Evolutionary conservation across 2,888 invertebrate genomes (phyloP).

Genomic region (Lochmaea capreae): DNA sequence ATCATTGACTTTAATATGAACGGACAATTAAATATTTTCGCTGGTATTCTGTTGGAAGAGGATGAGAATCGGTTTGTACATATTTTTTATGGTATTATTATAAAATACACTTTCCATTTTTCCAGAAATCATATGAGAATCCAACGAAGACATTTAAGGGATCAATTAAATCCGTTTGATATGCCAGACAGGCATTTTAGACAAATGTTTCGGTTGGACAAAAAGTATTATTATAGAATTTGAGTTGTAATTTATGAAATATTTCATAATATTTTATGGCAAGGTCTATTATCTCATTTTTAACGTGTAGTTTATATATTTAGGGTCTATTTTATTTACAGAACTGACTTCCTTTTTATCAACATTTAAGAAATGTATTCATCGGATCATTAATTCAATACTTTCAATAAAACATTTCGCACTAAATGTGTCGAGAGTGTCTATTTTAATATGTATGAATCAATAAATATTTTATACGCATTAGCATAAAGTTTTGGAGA

Average conservation of each 20-base stretch:
- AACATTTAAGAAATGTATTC: background rate
- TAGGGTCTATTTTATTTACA: background rate
- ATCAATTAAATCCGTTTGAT: too few relatives aligned
- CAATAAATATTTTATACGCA: constrained; percentile 1
- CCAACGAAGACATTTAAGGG: too few relatives aligned
- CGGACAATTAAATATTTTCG: too few relatives aligned
- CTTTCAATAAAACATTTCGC: background rate
- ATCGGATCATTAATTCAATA: background rate
- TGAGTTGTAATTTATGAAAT: background rate
- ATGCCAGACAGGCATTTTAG: too few relatives aligned
- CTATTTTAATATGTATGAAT: constrained; percentile 19
- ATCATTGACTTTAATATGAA: too few relatives aligned
- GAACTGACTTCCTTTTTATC: constrained; percentile 4
- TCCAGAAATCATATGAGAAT: too few relatives aligned
- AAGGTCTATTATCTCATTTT: background rate
- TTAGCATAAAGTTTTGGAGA: constrained; percentile 12
- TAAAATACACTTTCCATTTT: too few relatives aligned
- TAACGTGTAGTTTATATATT: background rate
- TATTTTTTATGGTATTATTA: too few relatives aligned
- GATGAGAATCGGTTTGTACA: too few relatives aligned
- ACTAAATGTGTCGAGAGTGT: background rate
- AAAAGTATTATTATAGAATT: too few relatives aligned
- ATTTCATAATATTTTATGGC: background rate
- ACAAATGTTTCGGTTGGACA: too few relatives aligned
- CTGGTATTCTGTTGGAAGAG: too few relatives aligned